Evolutionary conservation across 2,888 invertebrate species (phyloP).

Genomic region (Noctua janthina): DNA sequence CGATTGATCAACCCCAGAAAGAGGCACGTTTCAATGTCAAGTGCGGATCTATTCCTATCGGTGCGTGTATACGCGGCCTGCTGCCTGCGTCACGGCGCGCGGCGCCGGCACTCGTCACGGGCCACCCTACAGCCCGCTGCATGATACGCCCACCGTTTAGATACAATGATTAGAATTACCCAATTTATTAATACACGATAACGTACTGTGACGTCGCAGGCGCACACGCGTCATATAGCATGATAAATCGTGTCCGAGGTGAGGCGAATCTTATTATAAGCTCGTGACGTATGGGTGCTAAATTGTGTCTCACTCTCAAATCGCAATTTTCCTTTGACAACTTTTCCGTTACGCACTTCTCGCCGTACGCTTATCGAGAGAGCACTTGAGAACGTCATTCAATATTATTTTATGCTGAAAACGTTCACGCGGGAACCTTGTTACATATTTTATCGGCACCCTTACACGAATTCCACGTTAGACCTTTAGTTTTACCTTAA

Average conservation of each 20-base stretch:
- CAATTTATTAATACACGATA: conserved; percentile 62
- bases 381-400: conserved; percentile 35
- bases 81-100: conserved; percentile 68
- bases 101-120: conserved; percentile 65
- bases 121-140: conserved; percentile 66
- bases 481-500: conserved; percentile 1
- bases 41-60: conserved; percentile 76
- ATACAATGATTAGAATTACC: conserved; percentile 59
- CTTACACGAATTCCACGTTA: conserved; percentile 28
- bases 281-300: conserved; percentile 65
- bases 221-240: conserved; percentile 61
- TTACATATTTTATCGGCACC: conserved; percentile 45
- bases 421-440: conserved; percentile 26
- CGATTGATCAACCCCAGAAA: conserved; percentile 74
- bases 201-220: conserved; percentile 57
- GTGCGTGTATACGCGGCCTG: conserved; percentile 60
- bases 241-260: conserved; percentile 66
- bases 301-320: conserved; percentile 59
- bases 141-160: conserved; percentile 61
- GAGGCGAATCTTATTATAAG: conserved; percentile 66
- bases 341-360: conserved; percentile 59
- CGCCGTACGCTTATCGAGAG: conserved; percentile 30
- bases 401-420: conserved; percentile 48
- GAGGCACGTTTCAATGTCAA: conserved; percentile 78
- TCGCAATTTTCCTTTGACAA: conserved; percentile 67